Conservation (phyloP, 2,797 vertebrate genomes). For the Hozukius guyotensis region DNA sequence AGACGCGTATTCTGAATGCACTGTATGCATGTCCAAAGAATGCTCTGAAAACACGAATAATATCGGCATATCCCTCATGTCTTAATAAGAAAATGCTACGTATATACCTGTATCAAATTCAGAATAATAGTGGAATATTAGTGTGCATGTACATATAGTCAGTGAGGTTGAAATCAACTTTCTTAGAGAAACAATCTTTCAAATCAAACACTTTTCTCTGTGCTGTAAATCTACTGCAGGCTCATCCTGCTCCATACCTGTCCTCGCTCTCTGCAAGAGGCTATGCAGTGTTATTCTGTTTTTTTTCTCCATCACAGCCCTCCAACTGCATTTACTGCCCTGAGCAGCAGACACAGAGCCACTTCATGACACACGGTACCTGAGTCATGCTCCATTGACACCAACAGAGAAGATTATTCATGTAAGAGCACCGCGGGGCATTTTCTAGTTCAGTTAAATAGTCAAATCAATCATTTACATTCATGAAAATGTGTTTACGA, state of each 20-base stretch:
- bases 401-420: constrained; percentile 7
- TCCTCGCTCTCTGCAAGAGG: constrained; percentile 7
- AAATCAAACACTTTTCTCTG: not conserved
- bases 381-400: not conserved
- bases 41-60: not conserved
- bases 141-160: not conserved
- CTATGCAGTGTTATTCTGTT: not conserved
- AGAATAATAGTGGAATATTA: not conserved
- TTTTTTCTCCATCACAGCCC: constrained; percentile 12
- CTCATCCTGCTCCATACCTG: not conserved
- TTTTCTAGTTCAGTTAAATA: not conserved
- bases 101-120: not conserved
- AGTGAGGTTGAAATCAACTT: not conserved
- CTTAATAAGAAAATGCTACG: accelerated
- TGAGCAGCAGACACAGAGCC: constrained; percentile 26
- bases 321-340: constrained; percentile 27
- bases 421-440: not conserved
- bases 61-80: not conserved
- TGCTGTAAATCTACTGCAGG: not conserved
- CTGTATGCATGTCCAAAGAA: accelerated
- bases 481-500: not conserved
- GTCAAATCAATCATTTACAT: constrained; percentile 4
- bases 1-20: too few relatives aligned
- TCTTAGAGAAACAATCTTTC: not conserved
- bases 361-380: not conserved